Conservation (phyloP, 2,797 vertebrate species). For the Aselliscus stoliczkanus region DNA sequence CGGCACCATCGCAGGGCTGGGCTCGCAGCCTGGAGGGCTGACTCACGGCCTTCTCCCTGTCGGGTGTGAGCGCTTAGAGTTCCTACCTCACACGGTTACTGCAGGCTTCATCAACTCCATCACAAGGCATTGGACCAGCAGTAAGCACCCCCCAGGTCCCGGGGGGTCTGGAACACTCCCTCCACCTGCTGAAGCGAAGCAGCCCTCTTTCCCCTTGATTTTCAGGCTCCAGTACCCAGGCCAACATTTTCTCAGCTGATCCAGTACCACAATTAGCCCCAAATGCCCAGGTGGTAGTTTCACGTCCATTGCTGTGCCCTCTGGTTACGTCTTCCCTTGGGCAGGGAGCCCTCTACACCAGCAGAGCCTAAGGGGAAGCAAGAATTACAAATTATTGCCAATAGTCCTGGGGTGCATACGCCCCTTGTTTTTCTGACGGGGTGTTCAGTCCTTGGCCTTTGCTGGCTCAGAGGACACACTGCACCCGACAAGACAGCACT, state of each 20-base stretch:
- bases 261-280: background rate
- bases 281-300: background rate
- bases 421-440: background rate
- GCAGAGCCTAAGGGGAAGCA: background rate
- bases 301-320: background rate
- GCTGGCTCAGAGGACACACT: accelerated
- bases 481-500: accelerated
- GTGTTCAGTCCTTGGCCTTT: background rate
- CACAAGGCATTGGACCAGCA: background rate
- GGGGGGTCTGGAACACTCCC: background rate
- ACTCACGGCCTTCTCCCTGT: background rate
- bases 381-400: background rate
- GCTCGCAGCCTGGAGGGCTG: background rate
- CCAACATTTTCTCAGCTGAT: background rate
- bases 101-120: background rate
- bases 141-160: background rate
- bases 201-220: background rate
- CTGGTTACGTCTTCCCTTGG: background rate
- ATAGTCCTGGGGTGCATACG: background rate
- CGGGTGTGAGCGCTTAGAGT: background rate
- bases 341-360: background rate
- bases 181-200: background rate
- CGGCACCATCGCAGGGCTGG: background rate
- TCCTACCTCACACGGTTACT: background rate
- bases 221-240: background rate